Base-by-base conservation (phyloP, 2,113 vertebrate genomes). In the Terrapene triunguis region DNA sequence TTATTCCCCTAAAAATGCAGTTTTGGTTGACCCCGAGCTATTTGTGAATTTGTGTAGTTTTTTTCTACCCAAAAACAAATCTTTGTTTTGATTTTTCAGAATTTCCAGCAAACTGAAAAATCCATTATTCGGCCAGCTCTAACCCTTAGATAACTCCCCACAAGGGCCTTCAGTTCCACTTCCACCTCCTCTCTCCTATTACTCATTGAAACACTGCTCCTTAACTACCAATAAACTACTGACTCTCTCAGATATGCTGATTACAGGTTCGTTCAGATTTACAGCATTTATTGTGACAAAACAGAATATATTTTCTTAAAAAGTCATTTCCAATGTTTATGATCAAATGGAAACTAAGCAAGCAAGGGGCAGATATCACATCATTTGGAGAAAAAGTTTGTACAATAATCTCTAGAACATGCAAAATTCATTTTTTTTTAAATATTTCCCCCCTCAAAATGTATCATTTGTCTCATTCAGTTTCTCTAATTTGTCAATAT, bases 271-370 rank as follows among this genome's bases (percentile, higher is more conserved):
- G 80, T 80, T 96, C 42, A 9, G 95, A 89, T 92, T 94, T 97
- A 89, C 95, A 96, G 84, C 88, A 80, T 95, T 94, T 97, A 91
- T 94, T 97, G 95, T 97, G 97, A 97, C 82, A 98, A 97, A 98
- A 96, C 91, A 97, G 90, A 83, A 95, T 95, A 97, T 95, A 94
- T 96, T 94, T 97, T 94, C 88, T 93, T 94, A 88, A 95, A 97
- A 98, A 95, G 89, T 84, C 38, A 89, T 94, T 96, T 97, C 95
- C 97, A 74, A 22, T 95, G 87, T 97, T 96, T 90, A 96, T 91
- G 96, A 94, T 92, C 85, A 97, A 96, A 97, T 62, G 50, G 84
- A 96, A 57, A 94, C 93, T 88, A 85, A 0, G 0, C 85, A 93
- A 97, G 65, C 83, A 89, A 84, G 57, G 25, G 74, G 35, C 69